Conservation (phyloP, 1,140 invertebrate genomes). For the Penaeus japonicus region DNA sequence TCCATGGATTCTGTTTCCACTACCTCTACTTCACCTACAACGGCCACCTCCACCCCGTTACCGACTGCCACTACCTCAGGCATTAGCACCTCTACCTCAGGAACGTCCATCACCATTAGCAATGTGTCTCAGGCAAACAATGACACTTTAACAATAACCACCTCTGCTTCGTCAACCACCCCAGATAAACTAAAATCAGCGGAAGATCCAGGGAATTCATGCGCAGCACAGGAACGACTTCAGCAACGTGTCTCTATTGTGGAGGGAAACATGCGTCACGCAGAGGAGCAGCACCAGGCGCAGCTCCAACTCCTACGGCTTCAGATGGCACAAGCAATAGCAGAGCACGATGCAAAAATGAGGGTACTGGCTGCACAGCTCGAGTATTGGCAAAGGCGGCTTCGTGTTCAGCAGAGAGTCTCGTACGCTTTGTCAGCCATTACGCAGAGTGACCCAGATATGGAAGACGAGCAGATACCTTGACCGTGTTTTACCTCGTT, state of each 20-base stretch:
- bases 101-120: constrained; percentile 30
- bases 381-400: constrained; percentile 46
- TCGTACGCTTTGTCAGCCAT: constrained; percentile 22
- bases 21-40: constrained; percentile 14
- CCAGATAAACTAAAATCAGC: background rate
- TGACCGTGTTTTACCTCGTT: constrained; percentile 4
- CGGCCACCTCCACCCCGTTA: constrained; percentile 23
- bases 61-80: constrained; percentile 6
- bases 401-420: constrained; percentile 33
- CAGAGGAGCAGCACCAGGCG: constrained; percentile 43
- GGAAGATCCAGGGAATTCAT: background rate
- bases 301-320: constrained; percentile 43
- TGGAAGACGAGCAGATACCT: constrained; percentile 30
- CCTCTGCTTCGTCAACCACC: background rate
- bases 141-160: background rate
- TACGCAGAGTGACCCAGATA: constrained; percentile 28
- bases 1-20: constrained; percentile 20
- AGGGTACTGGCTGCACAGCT: constrained; percentile 39
- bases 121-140: constrained; percentile 22
- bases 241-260: constrained; percentile 14
- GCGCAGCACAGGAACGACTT: background rate
- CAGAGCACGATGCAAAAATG: constrained; percentile 49
- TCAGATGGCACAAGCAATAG: constrained; percentile 43
- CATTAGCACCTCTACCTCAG: constrained; percentile 42
- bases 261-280: background rate